These are phyloP conservation scores for Sardinella longiceps DNA, from an alignment of 2,797 vertebrate genomes.

Conservation along the genomic window DNA sequence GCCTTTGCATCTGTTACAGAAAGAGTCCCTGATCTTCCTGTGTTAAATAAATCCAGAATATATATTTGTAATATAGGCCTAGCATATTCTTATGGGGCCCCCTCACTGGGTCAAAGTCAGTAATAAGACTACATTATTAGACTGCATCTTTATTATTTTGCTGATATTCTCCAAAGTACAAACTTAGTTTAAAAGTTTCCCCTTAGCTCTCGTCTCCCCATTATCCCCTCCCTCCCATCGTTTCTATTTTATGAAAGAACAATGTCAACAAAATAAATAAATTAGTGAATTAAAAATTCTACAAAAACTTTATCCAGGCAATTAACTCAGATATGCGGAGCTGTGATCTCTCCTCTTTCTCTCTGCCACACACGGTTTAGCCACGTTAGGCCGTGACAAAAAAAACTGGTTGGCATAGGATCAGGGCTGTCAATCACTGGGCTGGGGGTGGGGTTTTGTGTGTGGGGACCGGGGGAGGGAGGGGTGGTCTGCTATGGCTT, in stretches of 20 bases:
- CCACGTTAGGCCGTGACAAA: conserved; percentile 19
- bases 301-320: neutral
- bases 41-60: too few species aligned
- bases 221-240: neutral
- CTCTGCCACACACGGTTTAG: conserved; percentile 5
- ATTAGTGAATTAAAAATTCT: neutral
- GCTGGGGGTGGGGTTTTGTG: neutral
- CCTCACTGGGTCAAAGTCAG: too few species aligned
- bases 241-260: neutral
- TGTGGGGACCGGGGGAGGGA: neutral
- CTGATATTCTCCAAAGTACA: too few species aligned
- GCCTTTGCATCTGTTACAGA: neutral
- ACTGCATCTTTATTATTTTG: too few species aligned
- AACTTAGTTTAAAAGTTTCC: neutral
- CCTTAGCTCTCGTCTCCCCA: neutral
- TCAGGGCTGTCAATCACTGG: conserved; percentile 23
- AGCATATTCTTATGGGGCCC: too few species aligned
- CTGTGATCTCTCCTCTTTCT: neutral
- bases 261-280: neutral
- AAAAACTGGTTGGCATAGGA: conserved; percentile 29
- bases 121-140: too few species aligned
- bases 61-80: too few species aligned
- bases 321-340: neutral
- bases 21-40: neutral
- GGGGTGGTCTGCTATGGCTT: neutral